These are phyloP conservation scores for Andrena praecox DNA, from an alignment of 2,888 invertebrate genomes.

Conservation along the genomic window DNA sequence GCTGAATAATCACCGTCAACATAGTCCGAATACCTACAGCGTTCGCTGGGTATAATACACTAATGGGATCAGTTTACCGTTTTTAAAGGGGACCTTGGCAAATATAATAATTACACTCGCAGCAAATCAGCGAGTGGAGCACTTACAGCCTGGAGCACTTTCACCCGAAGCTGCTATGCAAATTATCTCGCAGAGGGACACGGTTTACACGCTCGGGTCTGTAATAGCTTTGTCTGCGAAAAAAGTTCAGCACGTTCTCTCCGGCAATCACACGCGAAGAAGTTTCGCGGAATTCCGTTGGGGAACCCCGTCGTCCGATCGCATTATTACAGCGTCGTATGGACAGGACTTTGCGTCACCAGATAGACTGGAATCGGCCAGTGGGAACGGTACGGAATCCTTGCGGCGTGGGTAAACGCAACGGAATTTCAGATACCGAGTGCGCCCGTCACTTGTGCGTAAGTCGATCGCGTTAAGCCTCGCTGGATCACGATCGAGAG, in stretches of 20 bases:
- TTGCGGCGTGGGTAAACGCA: constrained; percentile 14
- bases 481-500: constrained; percentile 14
- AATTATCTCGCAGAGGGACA: neutral
- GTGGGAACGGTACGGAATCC: constrained; percentile 26
- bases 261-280: neutral
- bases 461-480: constrained; percentile 11
- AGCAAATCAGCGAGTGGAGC: too few species aligned
- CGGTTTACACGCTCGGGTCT: neutral
- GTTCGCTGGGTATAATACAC: neutral
- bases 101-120: too few species aligned
- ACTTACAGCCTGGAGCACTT: too few species aligned
- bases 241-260: neutral
- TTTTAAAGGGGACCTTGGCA: too few species aligned
- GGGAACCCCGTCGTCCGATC: constrained; percentile 23
- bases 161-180: too few species aligned
- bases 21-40: too few species aligned
- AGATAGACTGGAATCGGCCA: constrained; percentile 29
- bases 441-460: constrained; percentile 14
- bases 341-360: constrained; percentile 54
- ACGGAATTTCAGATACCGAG: constrained; percentile 1
- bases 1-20: neutral
- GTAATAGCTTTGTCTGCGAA: neutral
- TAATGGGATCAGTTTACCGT: too few species aligned
- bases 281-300: constrained; percentile 10
- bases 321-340: constrained; percentile 20